phyloP scores from a whole-genome alignment of 2,113 vertebrate species.

The Bothrops jararaca region DNA sequence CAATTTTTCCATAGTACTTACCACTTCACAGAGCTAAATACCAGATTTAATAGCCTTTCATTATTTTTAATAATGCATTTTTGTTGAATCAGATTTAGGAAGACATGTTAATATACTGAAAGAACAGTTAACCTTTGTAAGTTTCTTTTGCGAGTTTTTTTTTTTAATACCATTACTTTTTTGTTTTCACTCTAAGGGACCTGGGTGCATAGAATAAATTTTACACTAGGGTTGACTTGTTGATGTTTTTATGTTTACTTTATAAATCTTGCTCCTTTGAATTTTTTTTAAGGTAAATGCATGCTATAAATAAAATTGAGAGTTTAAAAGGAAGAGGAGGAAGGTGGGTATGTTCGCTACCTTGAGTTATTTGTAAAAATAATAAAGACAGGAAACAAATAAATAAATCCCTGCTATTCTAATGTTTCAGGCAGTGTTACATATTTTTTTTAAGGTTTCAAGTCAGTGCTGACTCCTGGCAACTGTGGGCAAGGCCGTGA shows the following conservation, averaged over 20 bases:
- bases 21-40: constrained; percentile 44
- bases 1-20: constrained; percentile 29
- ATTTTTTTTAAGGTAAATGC: not conserved
- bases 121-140: not conserved
- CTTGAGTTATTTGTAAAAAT: not conserved
- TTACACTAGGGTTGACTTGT: not conserved
- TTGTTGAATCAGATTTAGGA: constrained; percentile 5
- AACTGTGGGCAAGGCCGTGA: not conserved
- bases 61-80: constrained; percentile 11
- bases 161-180: not conserved
- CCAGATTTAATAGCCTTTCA: constrained; percentile 43
- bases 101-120: constrained; percentile 1
- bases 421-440: not conserved
- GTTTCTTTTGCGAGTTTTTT: no score
- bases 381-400: no score
- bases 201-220: not conserved
- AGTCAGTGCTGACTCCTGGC: not conserved
- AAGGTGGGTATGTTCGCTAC: not conserved
- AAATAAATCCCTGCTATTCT: not conserved
- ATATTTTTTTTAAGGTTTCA: not conserved
- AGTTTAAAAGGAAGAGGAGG: not conserved
- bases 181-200: not conserved
- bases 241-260: not conserved
- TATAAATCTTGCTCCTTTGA: not conserved
- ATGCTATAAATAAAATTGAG: not conserved